Percentiles rank a stretch among this genome's conserved stretches.
phyloP scores from a whole-genome alignment of 2,888 invertebrate genomes.

The Dorcus hopei region DNA sequence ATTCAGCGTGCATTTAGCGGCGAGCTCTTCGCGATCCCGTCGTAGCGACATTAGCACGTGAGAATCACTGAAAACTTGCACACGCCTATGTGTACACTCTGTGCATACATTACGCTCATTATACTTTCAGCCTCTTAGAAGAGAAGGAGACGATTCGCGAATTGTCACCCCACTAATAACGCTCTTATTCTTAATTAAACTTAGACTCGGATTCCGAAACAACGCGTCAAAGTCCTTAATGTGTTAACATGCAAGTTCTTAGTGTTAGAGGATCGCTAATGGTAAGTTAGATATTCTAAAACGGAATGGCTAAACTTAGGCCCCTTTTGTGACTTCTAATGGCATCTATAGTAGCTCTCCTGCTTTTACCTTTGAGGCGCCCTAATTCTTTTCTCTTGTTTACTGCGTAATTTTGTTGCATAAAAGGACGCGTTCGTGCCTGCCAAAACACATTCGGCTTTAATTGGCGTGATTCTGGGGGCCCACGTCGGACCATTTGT shows the following conservation, averaged over 20 bases:
- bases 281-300: constrained; percentile 48
- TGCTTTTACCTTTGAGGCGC: constrained; percentile 3
- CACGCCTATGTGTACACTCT: constrained; percentile 21
- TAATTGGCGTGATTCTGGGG: too few species aligned
- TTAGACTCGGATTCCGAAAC: constrained; percentile 8
- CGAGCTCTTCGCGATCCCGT: too few species aligned
- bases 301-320: constrained; percentile 50
- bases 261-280: constrained; percentile 42
- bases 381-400: constrained; percentile 4
- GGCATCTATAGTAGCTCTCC: constrained; percentile 30
- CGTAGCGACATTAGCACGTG: constrained; percentile 22
- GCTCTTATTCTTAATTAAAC: constrained; percentile 47
- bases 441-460: too few species aligned
- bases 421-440: not conserved
- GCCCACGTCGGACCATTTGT: not conserved
- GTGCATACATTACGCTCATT: constrained; percentile 40
- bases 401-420: not conserved
- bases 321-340: constrained; percentile 44
- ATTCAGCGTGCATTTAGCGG: too few species aligned
- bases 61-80: constrained; percentile 22
- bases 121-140: constrained; percentile 40
- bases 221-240: constrained; percentile 41
- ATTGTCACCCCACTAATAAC: constrained; percentile 33
- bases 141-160: constrained; percentile 39
- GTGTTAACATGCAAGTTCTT: constrained; percentile 40